Evolutionary conservation across 1,140 invertebrate species (phyloP), one percentile per base, ranked within the genome.

Genomic region (Pygmarrhopalites habei): DNA sequence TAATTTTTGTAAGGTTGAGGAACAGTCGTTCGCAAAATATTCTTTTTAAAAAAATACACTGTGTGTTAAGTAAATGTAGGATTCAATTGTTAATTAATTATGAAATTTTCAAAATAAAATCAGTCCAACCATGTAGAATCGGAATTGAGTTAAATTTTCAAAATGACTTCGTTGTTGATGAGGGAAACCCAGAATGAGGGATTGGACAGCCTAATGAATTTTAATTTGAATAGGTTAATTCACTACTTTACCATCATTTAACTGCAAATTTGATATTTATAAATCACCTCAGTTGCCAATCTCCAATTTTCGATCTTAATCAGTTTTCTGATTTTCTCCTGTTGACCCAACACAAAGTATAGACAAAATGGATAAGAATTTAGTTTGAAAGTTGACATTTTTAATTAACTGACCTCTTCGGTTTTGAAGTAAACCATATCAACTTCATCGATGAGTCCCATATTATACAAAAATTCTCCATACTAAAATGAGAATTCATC

Each of bases 111-210:
- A n/a, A n/a, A n/a, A n/a, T n/a, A n/a, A n/a, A n/a, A n/a, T n/a
- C n/a, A n/a, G n/a, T n/a, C n/a, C n/a, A n/a, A n/a, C n/a, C 71
- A 77, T 81, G 66, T 80, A 80, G 64, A 76, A 73, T 46, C 67
- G 72, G 19, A 74, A 74, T 4, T 77, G 77, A 25, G 80, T 80
- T 3, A 73, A 69, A 64, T 81, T 80, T 52, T 74, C 73, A 71
- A 79, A 82, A 67, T 75, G 80, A 1, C 61, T 66, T 21, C 43
- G 52, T 32, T 29, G 47, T n/a, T n/a, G n/a, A 23, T 57, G 46
- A 2, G 63, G 64, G 19, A 32, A 68, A 47, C 67, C 67, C 25
- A 68, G 43, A 21, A 68, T 56, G 0, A 68, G 57, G 15, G 41
- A 43, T 63, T 68, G 67, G 17, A 68, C 49, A 14, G 52, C 49